Base-by-base conservation (phyloP, 37 sponge, comb jelly and placozoan species). In the Ianthella basta region DNA sequence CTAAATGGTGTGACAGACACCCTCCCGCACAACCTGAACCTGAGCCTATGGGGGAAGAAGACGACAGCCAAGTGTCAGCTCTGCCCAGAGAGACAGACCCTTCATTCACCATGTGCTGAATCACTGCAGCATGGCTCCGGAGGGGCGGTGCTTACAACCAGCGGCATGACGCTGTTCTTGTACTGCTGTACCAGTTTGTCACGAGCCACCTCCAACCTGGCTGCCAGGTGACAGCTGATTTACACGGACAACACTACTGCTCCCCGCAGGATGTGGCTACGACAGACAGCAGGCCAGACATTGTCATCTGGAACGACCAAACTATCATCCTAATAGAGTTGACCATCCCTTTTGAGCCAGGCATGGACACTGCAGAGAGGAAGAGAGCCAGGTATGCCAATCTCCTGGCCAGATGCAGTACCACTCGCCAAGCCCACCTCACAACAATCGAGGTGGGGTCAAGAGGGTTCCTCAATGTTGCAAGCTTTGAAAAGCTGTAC, bases 1-100 rank as follows among this genome's bases (percentile, higher is more conserved):
- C 80, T 80, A 3, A 80, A 80, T 25, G 59, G 60, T 3, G 80
- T 59, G 33, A 27, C 24, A 30, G 80, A 80, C 60, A 59, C 80
- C 24, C 80, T 80, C 0, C 80, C 80, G 2, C 80, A 80, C 60
- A 80, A 80, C 33, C 38, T 60, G 60, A 80, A 80, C 60, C 33
- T 80, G 36, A 29, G 44, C 24, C n/a, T 82, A 1, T 82, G 83
- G 83, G 61, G 53, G 44, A 65, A 61, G 2, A 61, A 6, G 29
- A 4, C 64, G 10, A 66, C 79, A 61, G 10, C 64, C 3, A 10
- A 10, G 13, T 61, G 64, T 12, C 32, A 67, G 29, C 13, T 61
- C 2, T 61, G 64, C 27, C 27, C 4, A 61, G 40, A 61, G 29
- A 61, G 64, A 10, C 64, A 61, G 64, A 61, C 64, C 4, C 64